Conservation (phyloP, 2,888 invertebrate genomes). For the Ischnus inquisitorius region DNA sequence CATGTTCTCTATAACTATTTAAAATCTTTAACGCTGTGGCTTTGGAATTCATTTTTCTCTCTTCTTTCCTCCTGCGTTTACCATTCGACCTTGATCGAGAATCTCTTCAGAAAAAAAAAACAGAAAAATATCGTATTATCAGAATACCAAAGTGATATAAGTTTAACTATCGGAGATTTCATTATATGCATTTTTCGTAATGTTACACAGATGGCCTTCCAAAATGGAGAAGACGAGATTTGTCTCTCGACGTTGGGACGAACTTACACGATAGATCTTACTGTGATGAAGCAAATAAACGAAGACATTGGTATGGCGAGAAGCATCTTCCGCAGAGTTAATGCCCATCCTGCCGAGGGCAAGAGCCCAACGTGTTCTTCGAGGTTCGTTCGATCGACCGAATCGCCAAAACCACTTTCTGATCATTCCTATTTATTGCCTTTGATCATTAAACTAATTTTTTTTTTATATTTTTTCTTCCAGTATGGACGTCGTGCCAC, state of each 20-base stretch:
- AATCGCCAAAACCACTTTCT: neutral
- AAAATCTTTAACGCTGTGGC: too few species aligned
- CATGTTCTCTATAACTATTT: too few species aligned
- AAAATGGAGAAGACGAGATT: conserved; percentile 98
- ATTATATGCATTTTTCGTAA: too few species aligned
- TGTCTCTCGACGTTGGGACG: conserved; percentile 96
- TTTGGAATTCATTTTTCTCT: too few species aligned
- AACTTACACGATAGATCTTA: conserved; percentile 98
- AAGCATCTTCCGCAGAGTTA: conserved; percentile 94
- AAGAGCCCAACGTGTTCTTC: conserved; percentile 83
- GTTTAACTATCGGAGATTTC: too few species aligned
- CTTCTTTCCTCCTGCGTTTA: too few species aligned
- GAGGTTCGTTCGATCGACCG: conserved; percentile 74
- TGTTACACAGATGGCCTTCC: conserved; percentile 92
- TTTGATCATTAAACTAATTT: neutral
- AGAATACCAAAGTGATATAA: too few species aligned
- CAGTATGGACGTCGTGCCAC: conserved; percentile 84
- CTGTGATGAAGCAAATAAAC: conserved; percentile 99
- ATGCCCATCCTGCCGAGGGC: conserved; percentile 87
- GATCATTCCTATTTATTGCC: conserved; percentile 19
- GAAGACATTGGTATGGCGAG: conserved; percentile 98
- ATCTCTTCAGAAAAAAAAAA: too few species aligned
- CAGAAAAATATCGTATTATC: too few species aligned
- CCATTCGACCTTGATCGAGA: too few species aligned
- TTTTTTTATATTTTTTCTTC: conserved; percentile 60